Evolutionary conservation across 2,797 vertebrate genomes (phyloP), one percentile per base, ranked within the genome.

Genomic region (Gallinago solitaria): DNA sequence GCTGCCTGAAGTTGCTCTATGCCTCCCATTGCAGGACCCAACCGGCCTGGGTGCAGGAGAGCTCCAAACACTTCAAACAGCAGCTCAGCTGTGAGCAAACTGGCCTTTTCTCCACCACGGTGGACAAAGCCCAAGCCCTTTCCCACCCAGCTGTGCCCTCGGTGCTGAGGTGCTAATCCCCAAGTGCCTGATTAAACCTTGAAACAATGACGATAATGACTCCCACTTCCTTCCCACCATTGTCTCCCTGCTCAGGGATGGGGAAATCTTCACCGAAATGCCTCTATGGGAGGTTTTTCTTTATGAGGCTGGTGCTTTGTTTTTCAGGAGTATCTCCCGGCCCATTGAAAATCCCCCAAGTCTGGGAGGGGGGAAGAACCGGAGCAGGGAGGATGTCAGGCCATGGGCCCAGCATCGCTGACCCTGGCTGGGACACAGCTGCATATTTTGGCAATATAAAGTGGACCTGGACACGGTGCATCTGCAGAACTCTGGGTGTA

Each of bases 171-270:
- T 96, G 89, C 74, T 91, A 91, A 89, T 68, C 82, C 83, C 81
- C 45, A 9, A 43, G 87, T 41, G 78, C 69, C 76, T 24, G 56
- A 25, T 57, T 70, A 93, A 89, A 90, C 71, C 84, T 70, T 83
- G 85, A 90, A 95, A 95, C 85, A 84, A 90, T 56, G 83, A 67
- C 12, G 41, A 67, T 84, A 81, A 95, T 24, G 76, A 76, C 75
- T 71, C 94, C 13, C 1, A 61, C 84, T 96, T 97, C 96, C 97
- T 97, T 97, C 97, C 97, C 93, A 59, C 92, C 85, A 97, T 97
- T 97, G 97, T 96, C 82, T 94, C 33, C 88, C 50, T 35, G 63
- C 33, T 53, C 76, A 15, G 51, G 75, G 74, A 89, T 79, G 70
- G 84, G 89, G 91, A 94, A 90, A 94, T 92, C 89, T 70, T 67